Evolutionary conservation across 2,113 vertebrate genomes (phyloP).

Genomic region (Macroglossus sobrinus): DNA sequence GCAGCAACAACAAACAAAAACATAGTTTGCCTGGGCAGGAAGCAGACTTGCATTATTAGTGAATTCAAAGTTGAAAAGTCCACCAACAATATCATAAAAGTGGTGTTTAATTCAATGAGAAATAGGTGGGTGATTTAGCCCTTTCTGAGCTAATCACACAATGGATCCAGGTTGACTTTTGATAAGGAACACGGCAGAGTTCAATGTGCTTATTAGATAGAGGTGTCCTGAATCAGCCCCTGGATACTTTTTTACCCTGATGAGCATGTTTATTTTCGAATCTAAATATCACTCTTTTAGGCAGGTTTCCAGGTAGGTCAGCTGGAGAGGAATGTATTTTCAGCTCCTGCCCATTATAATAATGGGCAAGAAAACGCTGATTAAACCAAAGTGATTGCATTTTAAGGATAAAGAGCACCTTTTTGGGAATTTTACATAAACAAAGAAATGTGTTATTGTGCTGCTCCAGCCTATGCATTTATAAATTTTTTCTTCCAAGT

Average conservation of each 20-base stretch:
- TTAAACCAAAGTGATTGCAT: background rate
- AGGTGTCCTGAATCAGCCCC: background rate
- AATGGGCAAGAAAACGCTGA: background rate
- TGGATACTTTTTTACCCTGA: conserved; percentile 39
- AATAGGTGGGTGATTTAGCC: conserved; percentile 28
- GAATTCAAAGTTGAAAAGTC: background rate
- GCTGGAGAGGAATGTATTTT: conserved; percentile 29
- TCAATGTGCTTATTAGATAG: conserved; percentile 33
- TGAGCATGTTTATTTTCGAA: conserved; percentile 52
- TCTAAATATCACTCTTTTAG: background rate
- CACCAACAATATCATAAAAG: background rate
- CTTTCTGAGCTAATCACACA: conserved; percentile 26
- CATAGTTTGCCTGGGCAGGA: background rate
- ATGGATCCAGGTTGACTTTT: conserved; percentile 25
- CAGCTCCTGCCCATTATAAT: background rate
- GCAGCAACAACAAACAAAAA: background rate
- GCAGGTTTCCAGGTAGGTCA: conserved; percentile 44
- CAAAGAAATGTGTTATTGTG: background rate
- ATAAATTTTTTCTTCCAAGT: background rate
- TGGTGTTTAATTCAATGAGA: background rate
- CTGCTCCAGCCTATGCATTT: background rate
- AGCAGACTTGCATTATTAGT: background rate
- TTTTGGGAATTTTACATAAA: background rate
- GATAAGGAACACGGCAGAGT: conserved; percentile 24
- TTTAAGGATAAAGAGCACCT: background rate